A percentile compares a stretch with the other conserved stretches of the same genome.
phyloP scores from a whole-genome alignment of 2,113 vertebrate genomes.

The Myiopsitta monachus region DNA sequence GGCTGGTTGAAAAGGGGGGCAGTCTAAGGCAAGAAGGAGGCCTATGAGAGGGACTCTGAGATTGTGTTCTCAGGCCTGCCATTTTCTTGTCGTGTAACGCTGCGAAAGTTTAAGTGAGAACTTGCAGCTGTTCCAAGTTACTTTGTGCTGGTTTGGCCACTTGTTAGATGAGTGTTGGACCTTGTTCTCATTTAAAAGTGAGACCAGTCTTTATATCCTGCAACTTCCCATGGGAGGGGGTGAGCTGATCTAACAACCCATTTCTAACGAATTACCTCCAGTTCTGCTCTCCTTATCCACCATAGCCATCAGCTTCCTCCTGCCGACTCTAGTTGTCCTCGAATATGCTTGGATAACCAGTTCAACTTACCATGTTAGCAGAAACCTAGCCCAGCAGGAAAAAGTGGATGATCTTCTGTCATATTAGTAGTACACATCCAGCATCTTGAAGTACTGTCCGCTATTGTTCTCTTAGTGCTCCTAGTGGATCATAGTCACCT shows the following conservation, averaged over 20 bases:
- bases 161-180: background rate
- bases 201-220: background rate
- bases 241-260: background rate
- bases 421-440: background rate
- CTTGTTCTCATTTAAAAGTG: background rate
- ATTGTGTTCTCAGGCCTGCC: slow-evolving; percentile 6
- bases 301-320: background rate
- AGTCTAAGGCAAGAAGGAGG: background rate
- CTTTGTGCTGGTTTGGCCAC: background rate
- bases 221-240: background rate
- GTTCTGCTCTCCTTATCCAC: background rate
- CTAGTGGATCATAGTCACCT: background rate
- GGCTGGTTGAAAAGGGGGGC: background rate
- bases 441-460: background rate
- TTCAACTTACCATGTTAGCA: background rate
- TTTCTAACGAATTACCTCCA: background rate
- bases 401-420: background rate
- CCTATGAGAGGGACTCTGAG: background rate
- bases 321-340: background rate
- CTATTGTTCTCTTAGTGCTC: background rate
- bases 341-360: background rate
- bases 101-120: background rate
- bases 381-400: background rate
- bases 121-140: background rate
- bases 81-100: background rate